These are phyloP conservation scores for Saimiri boliviensis DNA, from an alignment of 2,113 vertebrate genomes.

Conservation along the genomic window DNA sequence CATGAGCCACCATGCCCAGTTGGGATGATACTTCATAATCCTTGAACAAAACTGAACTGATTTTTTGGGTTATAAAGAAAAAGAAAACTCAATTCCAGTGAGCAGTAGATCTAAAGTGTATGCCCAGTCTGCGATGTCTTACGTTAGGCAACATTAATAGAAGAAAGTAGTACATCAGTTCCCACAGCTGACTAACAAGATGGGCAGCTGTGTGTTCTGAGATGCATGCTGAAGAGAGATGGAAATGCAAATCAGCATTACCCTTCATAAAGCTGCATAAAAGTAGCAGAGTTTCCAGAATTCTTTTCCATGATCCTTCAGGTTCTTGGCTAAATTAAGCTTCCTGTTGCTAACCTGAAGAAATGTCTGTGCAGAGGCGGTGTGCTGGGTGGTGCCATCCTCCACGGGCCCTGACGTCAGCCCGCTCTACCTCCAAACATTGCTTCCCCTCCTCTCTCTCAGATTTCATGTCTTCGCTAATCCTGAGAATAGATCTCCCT, in stretches of 20 bases:
- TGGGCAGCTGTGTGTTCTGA: not conserved
- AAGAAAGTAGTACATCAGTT: fast-evolving
- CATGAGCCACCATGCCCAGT: no score
- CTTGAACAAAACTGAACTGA: not conserved
- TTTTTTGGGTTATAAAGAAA: not conserved
- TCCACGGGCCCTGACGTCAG: fast-evolving
- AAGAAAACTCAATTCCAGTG: no score
- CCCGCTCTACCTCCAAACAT: fast-evolving
- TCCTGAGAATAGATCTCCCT: not conserved
- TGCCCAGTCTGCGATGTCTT: fast-evolving
- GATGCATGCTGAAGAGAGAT: not conserved
- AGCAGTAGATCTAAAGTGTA: not conserved
- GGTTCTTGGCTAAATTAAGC: not conserved
- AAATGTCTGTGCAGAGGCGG: fast-evolving
- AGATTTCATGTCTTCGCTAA: no score
- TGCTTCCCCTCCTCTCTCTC: not conserved
- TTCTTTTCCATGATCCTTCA: not conserved
- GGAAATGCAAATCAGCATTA: not conserved
- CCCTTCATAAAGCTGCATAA: not conserved
- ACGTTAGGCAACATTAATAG: not conserved
- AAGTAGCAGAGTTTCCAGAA: not conserved
- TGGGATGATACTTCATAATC: not conserved
- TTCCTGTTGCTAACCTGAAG: not conserved
- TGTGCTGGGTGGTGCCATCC: fast-evolving
- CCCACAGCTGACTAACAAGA: fast-evolving